These are phyloP conservation scores for Chromoteleia sp. DNA, from an alignment of 2,888 invertebrate genomes.

Conservation along the genomic window DNA sequence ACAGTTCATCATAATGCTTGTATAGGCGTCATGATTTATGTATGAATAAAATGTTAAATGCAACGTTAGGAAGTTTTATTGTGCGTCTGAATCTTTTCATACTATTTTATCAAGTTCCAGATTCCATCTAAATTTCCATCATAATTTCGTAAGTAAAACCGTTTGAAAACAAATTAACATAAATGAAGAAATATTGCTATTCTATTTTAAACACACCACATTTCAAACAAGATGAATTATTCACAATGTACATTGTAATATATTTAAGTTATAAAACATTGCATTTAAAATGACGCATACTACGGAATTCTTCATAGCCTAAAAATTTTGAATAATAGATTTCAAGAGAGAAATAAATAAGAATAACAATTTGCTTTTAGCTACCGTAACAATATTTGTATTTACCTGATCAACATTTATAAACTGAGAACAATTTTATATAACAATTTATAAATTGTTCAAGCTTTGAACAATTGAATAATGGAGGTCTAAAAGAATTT, in stretches of 20 bases:
- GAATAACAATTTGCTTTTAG: too few species aligned
- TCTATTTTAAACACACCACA: background rate
- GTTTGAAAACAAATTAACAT: constrained; percentile 27
- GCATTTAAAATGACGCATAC: background rate
- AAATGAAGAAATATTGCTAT: constrained; percentile 15
- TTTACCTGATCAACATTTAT: too few species aligned
- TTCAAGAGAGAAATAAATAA: too few species aligned
- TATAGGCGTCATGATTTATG: constrained; percentile 13
- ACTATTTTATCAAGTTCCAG: constrained; percentile 9
- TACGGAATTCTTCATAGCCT: background rate
- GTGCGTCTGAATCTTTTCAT: constrained; percentile 3
- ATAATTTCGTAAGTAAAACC: constrained; percentile 19
- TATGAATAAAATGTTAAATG: constrained; percentile 5
- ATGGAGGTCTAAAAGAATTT: too few species aligned
- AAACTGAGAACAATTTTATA: too few species aligned
- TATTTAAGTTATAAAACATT: background rate
- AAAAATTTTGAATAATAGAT: constrained; percentile 2
- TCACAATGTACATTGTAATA: background rate
- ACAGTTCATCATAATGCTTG: constrained; percentile 5
- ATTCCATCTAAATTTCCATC: constrained; percentile 7
- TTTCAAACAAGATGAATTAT: background rate
- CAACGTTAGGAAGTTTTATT: constrained; percentile 5
- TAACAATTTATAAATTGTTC: too few species aligned
- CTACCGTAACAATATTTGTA: too few species aligned
- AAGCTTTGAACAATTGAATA: too few species aligned